phyloP scores from a whole-genome alignment of 92 coral and sea anemone species.

The Palythoa grandiflora region DNA sequence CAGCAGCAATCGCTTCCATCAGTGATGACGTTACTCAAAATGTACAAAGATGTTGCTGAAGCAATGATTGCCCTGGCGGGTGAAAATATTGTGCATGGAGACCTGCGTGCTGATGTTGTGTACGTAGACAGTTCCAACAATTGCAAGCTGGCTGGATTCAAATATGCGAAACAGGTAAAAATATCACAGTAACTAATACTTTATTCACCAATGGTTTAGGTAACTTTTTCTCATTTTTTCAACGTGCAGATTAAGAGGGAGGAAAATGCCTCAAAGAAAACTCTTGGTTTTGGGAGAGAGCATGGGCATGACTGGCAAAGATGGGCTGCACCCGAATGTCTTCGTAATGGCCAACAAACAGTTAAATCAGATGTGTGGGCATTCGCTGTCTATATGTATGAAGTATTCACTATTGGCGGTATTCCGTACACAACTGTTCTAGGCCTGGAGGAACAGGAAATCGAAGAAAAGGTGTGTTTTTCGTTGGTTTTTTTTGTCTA shows the following conservation, averaged over 20 bases:
- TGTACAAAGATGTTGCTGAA: not conserved
- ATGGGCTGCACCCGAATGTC: not conserved
- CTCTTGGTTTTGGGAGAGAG: no score
- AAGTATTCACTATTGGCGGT: constrained; percentile 19
- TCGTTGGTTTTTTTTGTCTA: not conserved
- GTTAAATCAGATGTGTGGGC: constrained; percentile 29
- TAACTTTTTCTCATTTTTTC: no score
- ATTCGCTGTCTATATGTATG: constrained; percentile 6
- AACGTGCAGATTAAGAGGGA: no score
- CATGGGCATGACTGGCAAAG: no score
- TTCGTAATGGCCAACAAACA: not conserved
- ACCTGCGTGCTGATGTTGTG: no score
- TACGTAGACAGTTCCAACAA: no score
- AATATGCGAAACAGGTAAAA: no score
- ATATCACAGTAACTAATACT: no score
- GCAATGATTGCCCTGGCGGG: not conserved
- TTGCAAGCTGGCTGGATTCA: no score
- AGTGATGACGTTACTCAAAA: not conserved
- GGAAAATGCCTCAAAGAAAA: no score
- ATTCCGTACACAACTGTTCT: constrained; percentile 17
- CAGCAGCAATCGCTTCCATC: not conserved
- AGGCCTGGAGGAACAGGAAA: not conserved
- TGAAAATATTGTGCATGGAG: no score
- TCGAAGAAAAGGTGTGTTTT: not conserved
- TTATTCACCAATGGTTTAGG: no score